These are phyloP conservation scores for Perca schrenkii DNA, from an alignment of 2,113 vertebrate species.

Conservation along the genomic window DNA sequence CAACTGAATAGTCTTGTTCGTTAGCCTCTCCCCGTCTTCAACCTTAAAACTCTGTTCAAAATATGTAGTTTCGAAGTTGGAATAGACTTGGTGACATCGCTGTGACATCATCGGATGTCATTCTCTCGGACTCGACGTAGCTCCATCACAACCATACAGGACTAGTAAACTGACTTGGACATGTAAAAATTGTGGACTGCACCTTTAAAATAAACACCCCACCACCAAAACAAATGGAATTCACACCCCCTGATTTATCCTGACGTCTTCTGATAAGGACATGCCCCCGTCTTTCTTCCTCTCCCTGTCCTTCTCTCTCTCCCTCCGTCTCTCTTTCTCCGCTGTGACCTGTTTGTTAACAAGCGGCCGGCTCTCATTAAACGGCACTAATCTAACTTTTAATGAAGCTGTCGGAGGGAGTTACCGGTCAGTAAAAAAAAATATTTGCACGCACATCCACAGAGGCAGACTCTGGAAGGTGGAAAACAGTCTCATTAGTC, in stretches of 20 bases:
- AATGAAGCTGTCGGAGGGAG: constrained; percentile 63
- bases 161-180: too few species aligned
- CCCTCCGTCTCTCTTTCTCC: neutral
- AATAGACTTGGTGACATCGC: neutral
- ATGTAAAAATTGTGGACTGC: neutral
- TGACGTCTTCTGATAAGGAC: neutral
- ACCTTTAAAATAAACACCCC: neutral
- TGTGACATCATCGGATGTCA: neutral
- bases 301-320: neutral
- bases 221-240: neutral
- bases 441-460: constrained; percentile 7
- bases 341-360: constrained; percentile 44
- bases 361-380: constrained; percentile 59
- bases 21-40: neutral
- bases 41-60: too few species aligned
- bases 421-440: constrained; percentile 33
- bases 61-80: neutral
- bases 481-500: constrained; percentile 53
- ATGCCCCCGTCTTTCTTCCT: neutral
- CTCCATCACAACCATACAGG: neutral
- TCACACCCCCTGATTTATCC: neutral
- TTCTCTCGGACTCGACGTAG: neutral
- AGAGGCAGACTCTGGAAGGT: neutral
- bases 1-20: neutral
- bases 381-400: constrained; percentile 57